Conservation (phyloP, 2,797 vertebrate genomes). For the Platalea minor region DNA sequence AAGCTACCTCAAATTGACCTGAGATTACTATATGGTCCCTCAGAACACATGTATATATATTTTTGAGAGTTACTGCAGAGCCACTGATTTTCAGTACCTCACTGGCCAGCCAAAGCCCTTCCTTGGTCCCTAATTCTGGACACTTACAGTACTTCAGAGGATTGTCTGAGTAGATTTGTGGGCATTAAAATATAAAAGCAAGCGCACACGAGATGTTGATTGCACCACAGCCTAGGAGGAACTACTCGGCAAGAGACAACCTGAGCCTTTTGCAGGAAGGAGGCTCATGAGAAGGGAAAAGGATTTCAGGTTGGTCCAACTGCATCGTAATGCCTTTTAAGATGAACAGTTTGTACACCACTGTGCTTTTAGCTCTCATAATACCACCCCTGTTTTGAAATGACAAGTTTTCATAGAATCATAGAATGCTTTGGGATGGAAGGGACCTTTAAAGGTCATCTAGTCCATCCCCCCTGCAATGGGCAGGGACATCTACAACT, state of each 20-base stretch:
- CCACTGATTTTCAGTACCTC: not conserved
- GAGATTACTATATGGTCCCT: not conserved
- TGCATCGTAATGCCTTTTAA: not conserved
- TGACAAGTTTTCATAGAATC: not conserved
- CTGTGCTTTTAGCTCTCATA: not conserved
- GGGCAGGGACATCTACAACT: too few relatives aligned
- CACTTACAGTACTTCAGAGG: not conserved
- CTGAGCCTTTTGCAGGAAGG: not conserved
- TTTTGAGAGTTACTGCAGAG: not conserved
- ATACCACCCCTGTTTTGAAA: not conserved
- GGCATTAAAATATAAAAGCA: not conserved
- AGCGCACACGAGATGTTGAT: rapidly evolving
- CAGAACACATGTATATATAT: not conserved
- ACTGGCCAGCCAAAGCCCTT: not conserved
- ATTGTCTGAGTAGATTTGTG: not conserved
- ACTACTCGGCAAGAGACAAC: not conserved
- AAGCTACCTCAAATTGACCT: not conserved
- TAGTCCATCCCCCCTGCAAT: too few relatives aligned
- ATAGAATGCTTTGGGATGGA: too few relatives aligned
- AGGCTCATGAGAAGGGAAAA: not conserved
- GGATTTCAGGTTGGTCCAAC: not conserved
- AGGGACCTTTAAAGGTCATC: too few relatives aligned
- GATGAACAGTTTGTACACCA: not conserved
- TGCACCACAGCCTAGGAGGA: not conserved
- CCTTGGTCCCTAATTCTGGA: not conserved